Base-by-base conservation (phyloP, 2,888 invertebrate species). In the Aphodius sticticus region DNA sequence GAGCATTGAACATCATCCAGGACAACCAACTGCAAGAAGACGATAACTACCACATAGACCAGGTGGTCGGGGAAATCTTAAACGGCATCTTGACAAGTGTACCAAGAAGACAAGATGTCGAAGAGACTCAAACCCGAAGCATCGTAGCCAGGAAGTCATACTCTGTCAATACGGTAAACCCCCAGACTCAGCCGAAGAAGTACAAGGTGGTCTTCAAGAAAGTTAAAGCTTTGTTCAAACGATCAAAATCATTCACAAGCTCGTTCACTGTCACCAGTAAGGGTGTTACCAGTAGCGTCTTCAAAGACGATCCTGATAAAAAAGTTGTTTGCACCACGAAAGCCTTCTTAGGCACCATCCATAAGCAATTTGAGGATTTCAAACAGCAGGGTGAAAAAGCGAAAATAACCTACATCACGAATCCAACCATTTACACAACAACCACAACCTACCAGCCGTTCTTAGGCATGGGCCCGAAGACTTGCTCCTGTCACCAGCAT, bases 1-100 rank as follows among this genome's bases (percentile, higher is more conserved):
- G 74, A 74, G 74, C 74, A 7, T 35, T 74, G 5, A 74, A 35
- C 35, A 74, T 74, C 9, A 74, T 74, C 16, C 74, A 74, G 37
- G 74, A 74, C 35, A 74, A 12, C 37, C 26, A 74, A 4, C 26
- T 70, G 7, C 12, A 70, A 2, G 7, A 16, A n/a, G 26, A 70
- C 70, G 74, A 36, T 12, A 35, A 16, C 9, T 3, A 70, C 7
- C n/a, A 16, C n/a, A 36, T 35, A 16, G 74, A 74, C 15, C n/a
- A 35, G 26, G 37, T 35, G 12, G n/a, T 74, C 37, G 35, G 6
- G 14, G 37, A 74, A 7, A 74, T 74, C n/a, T 36, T 74, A 26
- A 35, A 37, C 35, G 74, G 74, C 35, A 74, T 74, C 37, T n/a
- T 74, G 7, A 36, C 74, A n/a, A 35, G 26, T 74, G 74, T 12